phyloP scores from a whole-genome alignment of 2,888 invertebrate species.

The Dryocosmus kuriphilus region DNA sequence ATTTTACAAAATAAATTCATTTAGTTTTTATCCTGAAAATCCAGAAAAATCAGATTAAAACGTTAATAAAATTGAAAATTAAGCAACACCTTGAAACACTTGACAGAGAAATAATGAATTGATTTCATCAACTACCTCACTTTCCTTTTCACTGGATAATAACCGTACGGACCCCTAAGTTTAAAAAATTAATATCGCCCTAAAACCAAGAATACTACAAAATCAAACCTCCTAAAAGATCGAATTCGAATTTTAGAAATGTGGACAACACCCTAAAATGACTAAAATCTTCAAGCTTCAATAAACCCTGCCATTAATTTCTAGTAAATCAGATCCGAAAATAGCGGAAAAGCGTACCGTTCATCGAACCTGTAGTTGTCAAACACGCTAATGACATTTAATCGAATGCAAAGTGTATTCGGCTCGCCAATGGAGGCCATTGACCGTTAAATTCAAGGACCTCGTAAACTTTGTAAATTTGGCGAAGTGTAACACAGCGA shows the following conservation, averaged over 20 bases:
- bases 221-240: neutral
- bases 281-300: neutral
- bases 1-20: too few species aligned
- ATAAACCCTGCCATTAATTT: neutral
- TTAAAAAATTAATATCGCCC: neutral
- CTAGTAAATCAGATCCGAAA: neutral
- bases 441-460: slow-evolving; percentile 59
- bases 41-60: too few species aligned
- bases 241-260: neutral
- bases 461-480: slow-evolving; percentile 46
- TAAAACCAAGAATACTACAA: neutral
- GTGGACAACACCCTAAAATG: neutral
- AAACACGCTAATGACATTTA: slow-evolving; percentile 43
- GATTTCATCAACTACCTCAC: neutral
- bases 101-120: too few species aligned
- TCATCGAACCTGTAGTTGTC: slow-evolving; percentile 25
- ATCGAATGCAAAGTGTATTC: slow-evolving; percentile 62
- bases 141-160: neutral
- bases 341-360: neutral
- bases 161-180: neutral
- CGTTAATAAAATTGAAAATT: too few species aligned
- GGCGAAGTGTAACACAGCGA: slow-evolving; percentile 7
- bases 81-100: too few species aligned
- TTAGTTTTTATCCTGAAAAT: too few species aligned
- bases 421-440: slow-evolving; percentile 65